Evolutionary conservation across 2,888 invertebrate species (phyloP).

Genomic region (Chaetogeoica ovagalla): DNA sequence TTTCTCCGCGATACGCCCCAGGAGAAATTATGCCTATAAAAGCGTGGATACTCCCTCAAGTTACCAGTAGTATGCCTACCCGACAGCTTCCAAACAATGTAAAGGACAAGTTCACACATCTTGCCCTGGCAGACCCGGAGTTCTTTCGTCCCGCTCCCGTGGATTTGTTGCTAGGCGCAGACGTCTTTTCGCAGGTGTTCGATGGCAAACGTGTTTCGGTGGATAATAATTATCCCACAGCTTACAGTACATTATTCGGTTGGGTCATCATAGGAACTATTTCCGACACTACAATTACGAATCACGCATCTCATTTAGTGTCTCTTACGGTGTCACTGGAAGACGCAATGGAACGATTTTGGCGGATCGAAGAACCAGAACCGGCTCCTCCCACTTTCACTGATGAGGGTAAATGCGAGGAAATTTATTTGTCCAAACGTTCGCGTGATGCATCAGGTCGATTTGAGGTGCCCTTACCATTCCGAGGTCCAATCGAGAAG

Average conservation of each 20-base stretch:
- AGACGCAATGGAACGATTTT: conserved; percentile 6
- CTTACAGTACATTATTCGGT: conserved; percentile 20
- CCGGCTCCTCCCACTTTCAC: background rate
- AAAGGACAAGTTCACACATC: background rate
- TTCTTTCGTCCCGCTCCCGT: background rate
- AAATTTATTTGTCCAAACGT: background rate
- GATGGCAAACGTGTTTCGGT: background rate
- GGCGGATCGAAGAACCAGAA: conserved; percentile 34
- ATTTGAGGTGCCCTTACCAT: conserved; percentile 17
- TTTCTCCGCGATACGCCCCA: background rate
- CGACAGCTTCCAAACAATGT: background rate
- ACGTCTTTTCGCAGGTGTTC: background rate
- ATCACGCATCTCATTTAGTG: background rate
- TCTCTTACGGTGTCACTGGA: background rate
- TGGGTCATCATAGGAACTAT: conserved; percentile 16
- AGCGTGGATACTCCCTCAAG: background rate
- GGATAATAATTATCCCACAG: background rate
- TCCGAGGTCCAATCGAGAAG: background rate
- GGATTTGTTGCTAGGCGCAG: background rate
- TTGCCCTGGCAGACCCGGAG: background rate
- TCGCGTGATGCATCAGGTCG: conserved; percentile 5
- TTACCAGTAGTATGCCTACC: background rate
- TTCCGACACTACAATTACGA: background rate
- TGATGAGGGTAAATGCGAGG: conserved; percentile 23
- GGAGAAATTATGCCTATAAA: too few species aligned